Percentiles rank a stretch among this genome's conserved stretches.
Conservation (phyloP, 2,797 vertebrate genomes). For the Carcharodon carcharias region DNA sequence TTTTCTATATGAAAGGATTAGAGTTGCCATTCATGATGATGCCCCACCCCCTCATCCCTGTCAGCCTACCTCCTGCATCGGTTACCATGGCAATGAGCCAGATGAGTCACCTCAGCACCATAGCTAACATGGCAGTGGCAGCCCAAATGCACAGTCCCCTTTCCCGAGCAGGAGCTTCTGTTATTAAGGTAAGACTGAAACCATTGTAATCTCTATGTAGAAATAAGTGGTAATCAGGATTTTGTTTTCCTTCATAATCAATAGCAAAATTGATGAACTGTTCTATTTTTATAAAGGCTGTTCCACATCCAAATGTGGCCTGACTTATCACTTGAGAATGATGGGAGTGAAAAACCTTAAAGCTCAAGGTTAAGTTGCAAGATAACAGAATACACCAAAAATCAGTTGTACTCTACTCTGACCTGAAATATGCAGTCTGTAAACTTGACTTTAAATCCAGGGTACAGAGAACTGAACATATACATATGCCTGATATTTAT, state of each 20-base stretch:
- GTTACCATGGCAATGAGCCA: constrained; percentile 90
- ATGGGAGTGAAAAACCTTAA: constrained; percentile 14
- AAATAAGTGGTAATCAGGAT: background rate
- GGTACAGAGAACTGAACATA: background rate
- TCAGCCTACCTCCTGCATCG: constrained; percentile 80
- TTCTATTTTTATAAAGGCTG: background rate
- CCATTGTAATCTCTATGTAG: background rate
- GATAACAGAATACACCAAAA: background rate
- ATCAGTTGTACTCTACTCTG: background rate
- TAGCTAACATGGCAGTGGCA: constrained; percentile 77
- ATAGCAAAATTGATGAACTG: background rate
- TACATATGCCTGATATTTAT: background rate
- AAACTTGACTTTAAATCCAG: constrained; percentile 23
- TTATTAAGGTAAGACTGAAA: constrained; percentile 76
- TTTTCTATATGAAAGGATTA: constrained; percentile 58
- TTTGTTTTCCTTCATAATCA: background rate
- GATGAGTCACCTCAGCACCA: constrained; percentile 85
- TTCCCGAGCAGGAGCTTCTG: constrained; percentile 72
- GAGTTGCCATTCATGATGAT: constrained; percentile 90
- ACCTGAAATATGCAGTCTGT: background rate
- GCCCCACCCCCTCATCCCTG: constrained; percentile 82
- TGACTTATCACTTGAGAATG: constrained; percentile 13
- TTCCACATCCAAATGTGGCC: background rate
- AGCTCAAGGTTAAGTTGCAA: background rate
- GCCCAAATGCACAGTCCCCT: constrained; percentile 81